phyloP scores from a whole-genome alignment of 2,888 invertebrate genomes.

The Nomada flava region DNA sequence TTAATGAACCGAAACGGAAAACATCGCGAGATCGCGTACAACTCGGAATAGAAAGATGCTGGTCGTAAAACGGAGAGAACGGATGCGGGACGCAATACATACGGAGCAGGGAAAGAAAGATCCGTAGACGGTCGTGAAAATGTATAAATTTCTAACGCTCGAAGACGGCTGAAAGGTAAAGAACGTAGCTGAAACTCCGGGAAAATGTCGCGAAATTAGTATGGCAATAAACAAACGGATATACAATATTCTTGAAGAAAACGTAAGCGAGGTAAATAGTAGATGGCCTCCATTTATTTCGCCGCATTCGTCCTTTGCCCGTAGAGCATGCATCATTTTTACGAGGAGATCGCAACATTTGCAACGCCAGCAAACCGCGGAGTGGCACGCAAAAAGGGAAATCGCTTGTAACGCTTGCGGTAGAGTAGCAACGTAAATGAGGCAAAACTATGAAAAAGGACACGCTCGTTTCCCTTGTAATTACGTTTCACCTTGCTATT shows the following conservation, averaged over 20 bases:
- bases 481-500: background rate
- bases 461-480: constrained; percentile 32
- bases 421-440: constrained; percentile 33
- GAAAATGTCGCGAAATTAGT: constrained; percentile 58
- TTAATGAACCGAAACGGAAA: background rate
- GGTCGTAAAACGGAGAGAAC: constrained; percentile 27
- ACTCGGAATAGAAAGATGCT: constrained; percentile 27
- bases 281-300: constrained; percentile 62
- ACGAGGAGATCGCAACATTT: constrained; percentile 62
- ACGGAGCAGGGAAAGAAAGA: background rate
- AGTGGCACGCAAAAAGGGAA: constrained; percentile 27
- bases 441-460: constrained; percentile 26
- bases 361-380: constrained; percentile 28
- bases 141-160: constrained; percentile 40
- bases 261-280: constrained; percentile 54
- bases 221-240: constrained; percentile 59
- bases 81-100: too few species aligned
- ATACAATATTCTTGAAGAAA: constrained; percentile 60
- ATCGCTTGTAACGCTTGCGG: constrained; percentile 29
- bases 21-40: background rate
- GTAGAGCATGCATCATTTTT: constrained; percentile 75
- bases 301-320: constrained; percentile 73
- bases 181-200: background rate
- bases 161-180: constrained; percentile 23
- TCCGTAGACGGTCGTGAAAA: constrained; percentile 4